Base-by-base conservation (phyloP, 2,113 vertebrate species). In the Otis tarda region DNA sequence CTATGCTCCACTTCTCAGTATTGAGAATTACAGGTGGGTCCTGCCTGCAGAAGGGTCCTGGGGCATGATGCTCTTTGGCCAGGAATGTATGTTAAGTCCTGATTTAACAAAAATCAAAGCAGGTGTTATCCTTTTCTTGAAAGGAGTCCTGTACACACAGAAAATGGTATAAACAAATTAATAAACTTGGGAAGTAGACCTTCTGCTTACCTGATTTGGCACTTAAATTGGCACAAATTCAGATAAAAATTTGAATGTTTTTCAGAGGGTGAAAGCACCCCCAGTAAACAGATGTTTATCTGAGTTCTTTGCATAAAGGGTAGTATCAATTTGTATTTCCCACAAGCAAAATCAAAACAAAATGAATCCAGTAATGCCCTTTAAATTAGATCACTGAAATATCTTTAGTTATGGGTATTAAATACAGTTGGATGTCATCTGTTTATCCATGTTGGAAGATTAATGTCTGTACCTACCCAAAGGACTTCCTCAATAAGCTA, bases 341-440 rank as follows among this genome's bases (percentile, higher is more conserved):
- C 90, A 71, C 24, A 81, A 77, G 69, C 45, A 83, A 94, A 94
- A 65, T 30, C 50, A 67, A 84, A 87, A 5, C 13, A 78, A 73
- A 81, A 3, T 67, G 87, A 94, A 94, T 64, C 49, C 27, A 82
- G 71, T 75, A 91, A 81, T 20, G 17, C 39, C 27, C 19, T 85
- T 83, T 60, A 76, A 79, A 93, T 93, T 52, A 82, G 82, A 90
- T 73, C 19, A 79, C 21, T n/a, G 57, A 71, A 89, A 43, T 17
- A 15, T 15, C 50, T 83, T 94, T 87, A 73, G 50, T 63, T 79
- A 22, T 69, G 30, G 16, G 27, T 87, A 93, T 83, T 91, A 96
- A 90, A 82, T 87, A 79, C 27, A 82, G n/a, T 45, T 69, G 49
- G 20, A 79, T 57, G 39, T 21, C 31, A 81, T 56, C 76, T 87